phyloP scores from a whole-genome alignment of 2,113 vertebrate species.

The Takifugu bimaculatus region DNA sequence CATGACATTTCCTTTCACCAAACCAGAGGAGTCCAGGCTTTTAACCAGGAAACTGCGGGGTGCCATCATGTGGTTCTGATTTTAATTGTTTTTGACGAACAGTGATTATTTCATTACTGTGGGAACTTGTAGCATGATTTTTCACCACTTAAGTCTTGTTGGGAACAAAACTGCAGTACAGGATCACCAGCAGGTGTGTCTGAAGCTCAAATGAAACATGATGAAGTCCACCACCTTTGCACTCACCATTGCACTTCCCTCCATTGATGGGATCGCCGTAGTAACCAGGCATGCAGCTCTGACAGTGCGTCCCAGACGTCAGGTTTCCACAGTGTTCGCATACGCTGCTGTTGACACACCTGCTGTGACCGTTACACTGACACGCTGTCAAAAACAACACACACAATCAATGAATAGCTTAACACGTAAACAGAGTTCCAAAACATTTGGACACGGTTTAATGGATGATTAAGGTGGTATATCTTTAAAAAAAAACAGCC shows the following conservation, averaged over 20 bases:
- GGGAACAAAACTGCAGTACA: no score
- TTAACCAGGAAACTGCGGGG: no score
- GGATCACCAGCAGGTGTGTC: no score
- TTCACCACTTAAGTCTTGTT: no score
- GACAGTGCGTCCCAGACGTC: constrained; percentile 89
- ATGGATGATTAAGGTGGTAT: background rate
- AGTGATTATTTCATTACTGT: no score
- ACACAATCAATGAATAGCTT: background rate
- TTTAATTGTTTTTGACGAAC: no score
- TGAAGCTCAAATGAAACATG: no score
- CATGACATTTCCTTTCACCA: no score
- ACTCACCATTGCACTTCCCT: constrained; percentile 88
- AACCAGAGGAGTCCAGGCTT: no score
- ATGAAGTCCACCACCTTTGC: background rate
- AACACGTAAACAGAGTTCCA: background rate
- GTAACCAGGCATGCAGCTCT: constrained; percentile 90
- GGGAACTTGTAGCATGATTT: no score
- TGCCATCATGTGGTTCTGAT: no score
- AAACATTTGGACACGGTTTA: background rate
- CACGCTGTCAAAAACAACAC: constrained; percentile 75
- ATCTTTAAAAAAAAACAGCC: background rate
- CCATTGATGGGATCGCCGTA: constrained; percentile 93
- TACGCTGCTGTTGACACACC: constrained; percentile 84
- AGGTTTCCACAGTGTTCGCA: constrained; percentile 92
- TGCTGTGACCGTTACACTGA: constrained; percentile 96